Evolutionary conservation across 2,797 vertebrate genomes (phyloP).

Genomic region (Sorex maritimensis): DNA sequence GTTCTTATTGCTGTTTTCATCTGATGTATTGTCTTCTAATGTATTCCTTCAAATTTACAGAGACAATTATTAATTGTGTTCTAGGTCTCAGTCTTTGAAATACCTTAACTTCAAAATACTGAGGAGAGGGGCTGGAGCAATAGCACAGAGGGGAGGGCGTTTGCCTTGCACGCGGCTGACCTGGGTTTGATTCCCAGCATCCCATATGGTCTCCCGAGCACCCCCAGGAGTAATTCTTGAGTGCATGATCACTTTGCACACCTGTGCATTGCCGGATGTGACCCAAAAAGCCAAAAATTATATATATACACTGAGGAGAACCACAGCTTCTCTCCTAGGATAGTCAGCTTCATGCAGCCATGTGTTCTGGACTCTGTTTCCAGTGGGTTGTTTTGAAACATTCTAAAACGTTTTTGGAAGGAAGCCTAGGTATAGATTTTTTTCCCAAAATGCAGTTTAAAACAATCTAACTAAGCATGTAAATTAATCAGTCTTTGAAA

Average conservation of each 20-base stretch:
- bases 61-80: constrained; percentile 18
- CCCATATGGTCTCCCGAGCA: no score
- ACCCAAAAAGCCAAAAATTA: no score
- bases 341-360: constrained; percentile 3
- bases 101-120: neutral
- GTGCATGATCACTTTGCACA: no score
- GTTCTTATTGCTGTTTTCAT: neutral
- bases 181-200: no score
- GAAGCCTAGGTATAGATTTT: constrained; percentile 47
- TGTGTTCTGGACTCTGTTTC: neutral
- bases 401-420: constrained; percentile 65
- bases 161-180: no score
- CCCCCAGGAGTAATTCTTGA: no score
- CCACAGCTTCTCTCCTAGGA: neutral
- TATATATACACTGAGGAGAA: neutral
- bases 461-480: constrained; percentile 72
- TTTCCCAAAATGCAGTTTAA: constrained; percentile 43
- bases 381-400: constrained; percentile 55
- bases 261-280: no score
- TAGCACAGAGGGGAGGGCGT: no score
- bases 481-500: constrained; percentile 53
- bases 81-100: constrained; percentile 30
- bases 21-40: neutral
- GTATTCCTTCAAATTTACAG: constrained; percentile 20
- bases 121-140: neutral